phyloP scores from a whole-genome alignment of 2,888 invertebrate genomes.

The Gymnosoma rotundatum region DNA sequence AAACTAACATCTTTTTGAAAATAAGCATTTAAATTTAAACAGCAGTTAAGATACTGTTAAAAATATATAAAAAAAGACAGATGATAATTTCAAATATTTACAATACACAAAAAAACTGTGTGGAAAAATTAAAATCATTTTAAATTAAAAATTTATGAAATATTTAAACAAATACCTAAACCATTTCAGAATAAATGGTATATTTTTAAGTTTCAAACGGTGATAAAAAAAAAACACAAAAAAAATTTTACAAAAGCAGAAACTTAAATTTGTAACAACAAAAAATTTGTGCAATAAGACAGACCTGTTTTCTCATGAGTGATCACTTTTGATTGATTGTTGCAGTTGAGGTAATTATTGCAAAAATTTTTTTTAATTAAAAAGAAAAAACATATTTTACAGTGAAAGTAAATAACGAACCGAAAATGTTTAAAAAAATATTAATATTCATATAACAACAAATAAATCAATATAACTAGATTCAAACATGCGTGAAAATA shows the following conservation, averaged over 20 bases:
- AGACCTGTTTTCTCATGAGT: slow-evolving; percentile 40
- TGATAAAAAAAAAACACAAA: slow-evolving; percentile 11
- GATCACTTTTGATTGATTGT: slow-evolving; percentile 21
- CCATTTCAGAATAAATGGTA: neutral
- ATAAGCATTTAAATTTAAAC: neutral
- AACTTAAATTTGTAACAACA: slow-evolving; percentile 14
- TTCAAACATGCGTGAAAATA: slow-evolving; percentile 12
- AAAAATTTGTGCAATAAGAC: slow-evolving; percentile 13
- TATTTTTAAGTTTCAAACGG: neutral
- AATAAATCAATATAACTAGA: slow-evolving; percentile 41
- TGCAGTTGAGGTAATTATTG: slow-evolving; percentile 46
- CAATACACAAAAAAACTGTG: too few relatives aligned
- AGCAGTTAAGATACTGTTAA: neutral
- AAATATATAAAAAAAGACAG: too few relatives aligned
- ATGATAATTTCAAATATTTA: too few relatives aligned
- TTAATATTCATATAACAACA: slow-evolving; percentile 7
- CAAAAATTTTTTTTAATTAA: slow-evolving; percentile 23
- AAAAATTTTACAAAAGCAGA: neutral
- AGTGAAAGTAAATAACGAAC: slow-evolving; percentile 65
- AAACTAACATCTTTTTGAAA: neutral
- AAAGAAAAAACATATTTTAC: slow-evolving; percentile 26
- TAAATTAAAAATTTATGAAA: slow-evolving; percentile 20
- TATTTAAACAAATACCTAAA: slow-evolving; percentile 14
- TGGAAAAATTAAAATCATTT: too few relatives aligned
- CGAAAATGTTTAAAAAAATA: slow-evolving; percentile 19